phyloP scores from a whole-genome alignment of 2,888 invertebrate genomes.

The Ophioninae sp. region DNA sequence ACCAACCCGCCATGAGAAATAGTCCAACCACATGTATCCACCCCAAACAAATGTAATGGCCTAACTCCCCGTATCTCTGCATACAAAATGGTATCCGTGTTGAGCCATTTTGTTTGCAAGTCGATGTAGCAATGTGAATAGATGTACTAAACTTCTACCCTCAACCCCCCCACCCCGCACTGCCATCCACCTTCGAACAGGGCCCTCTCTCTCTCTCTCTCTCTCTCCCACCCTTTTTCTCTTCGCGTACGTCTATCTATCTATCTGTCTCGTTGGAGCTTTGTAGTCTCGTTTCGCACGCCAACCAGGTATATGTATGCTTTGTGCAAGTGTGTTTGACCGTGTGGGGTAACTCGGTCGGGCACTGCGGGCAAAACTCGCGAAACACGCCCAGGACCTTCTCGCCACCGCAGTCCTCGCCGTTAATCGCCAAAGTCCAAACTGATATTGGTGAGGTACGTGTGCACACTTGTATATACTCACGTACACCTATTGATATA shows the following conservation, averaged over 20 bases:
- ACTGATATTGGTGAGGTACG: conserved; percentile 71
- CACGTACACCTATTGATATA: conserved; percentile 19
- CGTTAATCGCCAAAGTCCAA: conserved; percentile 73
- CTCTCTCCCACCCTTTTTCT: background rate
- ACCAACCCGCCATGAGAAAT: conserved; percentile 28
- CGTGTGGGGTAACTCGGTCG: conserved; percentile 28
- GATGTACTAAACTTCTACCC: conserved; percentile 8
- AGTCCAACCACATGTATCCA: background rate
- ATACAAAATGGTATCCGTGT: background rate
- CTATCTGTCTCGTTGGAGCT: conserved; percentile 35
- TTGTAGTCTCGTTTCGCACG: conserved; percentile 47
- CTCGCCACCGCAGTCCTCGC: conserved; percentile 48
- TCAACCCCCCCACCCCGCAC: conserved; percentile 3
- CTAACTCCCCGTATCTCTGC: conserved; percentile 1
- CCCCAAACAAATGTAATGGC: conserved; percentile 13
- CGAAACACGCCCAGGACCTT: conserved; percentile 33
- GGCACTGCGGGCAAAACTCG: conserved; percentile 51
- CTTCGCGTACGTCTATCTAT: conserved; percentile 19
- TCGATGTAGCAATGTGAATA: conserved; percentile 7
- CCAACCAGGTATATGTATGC: conserved; percentile 20
- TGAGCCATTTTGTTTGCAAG: conserved; percentile 12
- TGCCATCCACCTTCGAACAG: background rate
- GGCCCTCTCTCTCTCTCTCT: background rate
- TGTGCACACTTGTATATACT: conserved; percentile 19
- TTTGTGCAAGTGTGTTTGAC: conserved; percentile 1